These are phyloP conservation scores for Orcinus orca DNA, from an alignment of 2,113 vertebrate genomes.

Conservation along the genomic window DNA sequence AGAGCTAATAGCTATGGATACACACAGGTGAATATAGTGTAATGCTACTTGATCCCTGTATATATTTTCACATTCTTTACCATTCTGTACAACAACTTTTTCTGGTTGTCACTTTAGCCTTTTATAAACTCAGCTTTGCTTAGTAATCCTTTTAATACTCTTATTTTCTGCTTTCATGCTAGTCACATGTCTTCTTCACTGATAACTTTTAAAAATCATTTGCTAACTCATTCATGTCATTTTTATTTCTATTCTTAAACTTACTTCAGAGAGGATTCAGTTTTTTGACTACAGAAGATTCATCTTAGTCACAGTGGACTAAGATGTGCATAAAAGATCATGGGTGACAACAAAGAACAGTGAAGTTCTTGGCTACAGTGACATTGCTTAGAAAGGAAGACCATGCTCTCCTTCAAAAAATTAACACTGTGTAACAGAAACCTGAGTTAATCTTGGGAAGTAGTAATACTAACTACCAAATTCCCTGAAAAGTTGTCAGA, in stretches of 20 bases:
- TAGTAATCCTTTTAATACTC: background rate
- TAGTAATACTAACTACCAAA: background rate
- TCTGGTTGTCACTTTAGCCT: background rate
- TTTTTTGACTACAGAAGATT: background rate
- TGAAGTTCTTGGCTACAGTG: background rate
- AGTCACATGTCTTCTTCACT: background rate
- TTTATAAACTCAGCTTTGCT: slow-evolving; percentile 4
- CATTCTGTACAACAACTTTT: background rate
- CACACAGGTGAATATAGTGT: background rate
- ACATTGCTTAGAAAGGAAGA: background rate
- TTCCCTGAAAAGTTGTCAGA: background rate
- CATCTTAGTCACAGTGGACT: background rate
- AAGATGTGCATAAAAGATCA: background rate
- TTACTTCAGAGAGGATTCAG: background rate
- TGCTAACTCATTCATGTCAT: background rate
- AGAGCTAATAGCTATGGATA: background rate
- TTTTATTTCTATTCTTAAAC: background rate
- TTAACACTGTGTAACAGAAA: background rate
- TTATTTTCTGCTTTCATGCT: background rate
- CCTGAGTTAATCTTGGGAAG: background rate
- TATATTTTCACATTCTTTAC: background rate
- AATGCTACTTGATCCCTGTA: background rate
- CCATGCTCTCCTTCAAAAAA: background rate
- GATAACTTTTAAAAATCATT: background rate
- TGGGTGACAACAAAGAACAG: background rate